Evolutionary conservation across 1,140 invertebrate species (phyloP).

Genomic region (Drosophila tropicalis): DNA sequence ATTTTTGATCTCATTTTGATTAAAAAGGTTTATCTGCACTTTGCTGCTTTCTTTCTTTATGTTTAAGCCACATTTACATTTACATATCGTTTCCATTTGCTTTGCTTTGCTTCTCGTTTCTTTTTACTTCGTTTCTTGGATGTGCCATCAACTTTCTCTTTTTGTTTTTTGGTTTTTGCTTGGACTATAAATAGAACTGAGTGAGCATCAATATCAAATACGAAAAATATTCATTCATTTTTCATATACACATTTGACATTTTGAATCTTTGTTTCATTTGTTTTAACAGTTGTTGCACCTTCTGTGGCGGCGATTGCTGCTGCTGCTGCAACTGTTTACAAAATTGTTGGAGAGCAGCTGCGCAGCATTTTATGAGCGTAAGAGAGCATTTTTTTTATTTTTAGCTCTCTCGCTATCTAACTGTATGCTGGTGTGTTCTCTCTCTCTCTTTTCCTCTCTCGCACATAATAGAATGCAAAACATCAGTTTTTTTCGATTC

Average conservation of each 20-base stretch:
- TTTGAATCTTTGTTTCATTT: slow-evolving; percentile 50
- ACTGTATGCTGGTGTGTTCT: slow-evolving; percentile 12
- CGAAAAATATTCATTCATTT: slow-evolving; percentile 32
- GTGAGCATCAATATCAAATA: slow-evolving; percentile 11
- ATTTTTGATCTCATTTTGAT: background rate
- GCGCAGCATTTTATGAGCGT: slow-evolving; percentile 45
- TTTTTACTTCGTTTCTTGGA: slow-evolving; percentile 15
- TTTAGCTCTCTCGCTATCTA: slow-evolving; percentile 26
- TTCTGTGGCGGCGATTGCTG: slow-evolving; percentile 1
- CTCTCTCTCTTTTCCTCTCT: background rate
- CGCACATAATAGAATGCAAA: slow-evolving; percentile 38
- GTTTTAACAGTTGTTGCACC: slow-evolving; percentile 54
- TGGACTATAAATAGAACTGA: slow-evolving; percentile 6
- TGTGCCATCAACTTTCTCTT: slow-evolving; percentile 39
- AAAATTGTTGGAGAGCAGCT: slow-evolving; percentile 66
- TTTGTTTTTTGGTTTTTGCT: slow-evolving; percentile 10
- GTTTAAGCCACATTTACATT: slow-evolving; percentile 46
- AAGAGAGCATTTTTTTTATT: slow-evolving; percentile 45
- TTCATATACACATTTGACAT: slow-evolving; percentile 40
- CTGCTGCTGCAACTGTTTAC: slow-evolving; percentile 48
- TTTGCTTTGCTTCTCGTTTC: slow-evolving; percentile 36
- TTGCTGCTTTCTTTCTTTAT: slow-evolving; percentile 9
- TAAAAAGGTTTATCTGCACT: slow-evolving; percentile 31
- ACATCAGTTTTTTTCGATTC: slow-evolving; percentile 32
- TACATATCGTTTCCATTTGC: slow-evolving; percentile 43